Evolutionary conservation across 2,888 invertebrate genomes (phyloP), one percentile per base, ranked within the genome.

Genomic region (Aquatica leii): DNA sequence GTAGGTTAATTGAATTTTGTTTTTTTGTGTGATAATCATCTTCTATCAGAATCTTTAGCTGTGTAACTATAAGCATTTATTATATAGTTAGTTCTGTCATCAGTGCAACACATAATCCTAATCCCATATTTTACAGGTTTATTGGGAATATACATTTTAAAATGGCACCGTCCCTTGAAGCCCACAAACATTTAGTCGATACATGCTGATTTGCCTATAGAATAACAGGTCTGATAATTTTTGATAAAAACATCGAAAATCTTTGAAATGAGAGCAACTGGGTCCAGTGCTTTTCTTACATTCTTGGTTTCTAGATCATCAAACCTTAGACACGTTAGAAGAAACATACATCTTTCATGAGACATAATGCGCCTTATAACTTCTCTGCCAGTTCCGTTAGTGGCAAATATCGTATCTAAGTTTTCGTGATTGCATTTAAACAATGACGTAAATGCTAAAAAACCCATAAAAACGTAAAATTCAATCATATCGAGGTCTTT

Each of bases 111-210:
- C 11, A 55, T 68, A 31, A 71, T 43, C 49, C 62, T 62, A 14
- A 64, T 59, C 31, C 57, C 57, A 53, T 70, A 68, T 50, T 72
- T 66, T 1, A 12, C 17, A 2, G 17, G 40, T 20, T 52, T 37
- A 24, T 50, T 55, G 6, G 70, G 70, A 6, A 62, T 41, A 17
- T 62, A 62, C 51, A 40, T 35, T 21, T 37, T 48, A 37, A 65
- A 65, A 1, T 6, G 15, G 12, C 51, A 51, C 17, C 58, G 11
- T 31, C 49, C 56, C 43, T 56, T 1, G 15, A 52, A 57, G 4
- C 8, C 34, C 12, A 21, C 31, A 6, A 51, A n/a, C 14, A 51
- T 51, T 51, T 31, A 8, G 17, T 34, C 35, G 2, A 51, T 17
- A 12, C 34, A 31, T 6, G 17, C 43, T 14, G 43, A 2, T 17